These are phyloP conservation scores for Eupleurogrammus muticus DNA, from an alignment of 2,797 vertebrate species.

Conservation along the genomic window DNA sequence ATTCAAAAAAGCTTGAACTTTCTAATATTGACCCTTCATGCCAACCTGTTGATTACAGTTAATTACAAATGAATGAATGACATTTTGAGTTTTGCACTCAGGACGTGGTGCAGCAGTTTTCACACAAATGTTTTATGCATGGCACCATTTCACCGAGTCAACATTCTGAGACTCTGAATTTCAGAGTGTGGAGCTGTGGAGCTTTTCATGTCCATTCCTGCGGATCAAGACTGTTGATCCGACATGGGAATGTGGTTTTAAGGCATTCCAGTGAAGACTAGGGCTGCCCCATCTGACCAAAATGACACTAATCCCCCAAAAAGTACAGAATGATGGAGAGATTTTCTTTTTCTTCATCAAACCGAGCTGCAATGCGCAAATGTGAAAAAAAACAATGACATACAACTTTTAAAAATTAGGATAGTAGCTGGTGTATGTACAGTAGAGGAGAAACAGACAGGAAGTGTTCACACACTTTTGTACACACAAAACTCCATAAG, in stretches of 20 bases:
- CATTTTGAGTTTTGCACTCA: background rate
- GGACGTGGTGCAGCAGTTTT: background rate
- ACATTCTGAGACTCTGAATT: slow-evolving; percentile 36
- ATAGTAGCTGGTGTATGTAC: too few relatives aligned
- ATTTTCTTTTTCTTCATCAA: background rate
- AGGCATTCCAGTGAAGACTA: slow-evolving; percentile 68
- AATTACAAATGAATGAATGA: background rate
- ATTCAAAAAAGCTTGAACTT: background rate
- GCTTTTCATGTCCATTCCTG: slow-evolving; percentile 67
- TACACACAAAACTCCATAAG: too few relatives aligned
- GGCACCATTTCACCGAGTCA: slow-evolving; percentile 24
- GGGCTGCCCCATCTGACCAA: slow-evolving; percentile 43
- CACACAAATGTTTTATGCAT: background rate
- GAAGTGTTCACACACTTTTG: too few relatives aligned
- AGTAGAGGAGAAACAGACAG: too few relatives aligned
- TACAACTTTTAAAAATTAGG: background rate
- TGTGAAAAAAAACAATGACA: slow-evolving; percentile 2
- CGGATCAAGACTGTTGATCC: slow-evolving; percentile 72
- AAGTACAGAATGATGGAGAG: slow-evolving; percentile 36
- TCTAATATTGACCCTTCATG: background rate
- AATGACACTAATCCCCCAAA: slow-evolving; percentile 50
- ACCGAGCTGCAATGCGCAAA: slow-evolving; percentile 2
- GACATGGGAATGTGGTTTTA: slow-evolving; percentile 75
- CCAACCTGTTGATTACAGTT: background rate
- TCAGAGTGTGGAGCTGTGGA: slow-evolving; percentile 37